phyloP scores from a whole-genome alignment of 2,888 invertebrate genomes.

The Perdita meconis region DNA sequence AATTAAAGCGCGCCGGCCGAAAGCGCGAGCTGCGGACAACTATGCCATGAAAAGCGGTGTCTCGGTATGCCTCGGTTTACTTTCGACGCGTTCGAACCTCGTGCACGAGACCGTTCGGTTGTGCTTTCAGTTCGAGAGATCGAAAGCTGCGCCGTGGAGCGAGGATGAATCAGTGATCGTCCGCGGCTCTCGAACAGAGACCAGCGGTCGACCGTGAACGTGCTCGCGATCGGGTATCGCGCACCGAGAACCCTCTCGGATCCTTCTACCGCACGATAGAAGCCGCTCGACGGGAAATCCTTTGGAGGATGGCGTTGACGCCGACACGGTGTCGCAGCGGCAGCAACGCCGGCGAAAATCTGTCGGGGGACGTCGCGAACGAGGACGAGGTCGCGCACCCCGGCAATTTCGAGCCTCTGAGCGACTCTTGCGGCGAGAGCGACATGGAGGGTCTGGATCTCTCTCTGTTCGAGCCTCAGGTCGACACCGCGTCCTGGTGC shows the following conservation, averaged over 20 bases:
- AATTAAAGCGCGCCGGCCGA: slow-evolving; percentile 5
- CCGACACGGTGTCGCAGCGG: slow-evolving; percentile 65
- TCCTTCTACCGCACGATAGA: not conserved
- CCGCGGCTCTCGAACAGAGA: not conserved
- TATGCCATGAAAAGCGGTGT: slow-evolving; percentile 29
- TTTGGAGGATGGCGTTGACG: slow-evolving; percentile 71
- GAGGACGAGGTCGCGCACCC: slow-evolving; percentile 68
- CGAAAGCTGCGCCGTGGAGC: slow-evolving; percentile 22
- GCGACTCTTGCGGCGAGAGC: slow-evolving; percentile 87
- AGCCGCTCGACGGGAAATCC: not conserved
- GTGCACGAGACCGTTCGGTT: slow-evolving; percentile 6
- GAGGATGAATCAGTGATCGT: slow-evolving; percentile 20
- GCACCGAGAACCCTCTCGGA: not conserved
- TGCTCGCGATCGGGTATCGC: not conserved
- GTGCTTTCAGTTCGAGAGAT: slow-evolving; percentile 52
- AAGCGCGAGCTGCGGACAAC: slow-evolving; percentile 11
- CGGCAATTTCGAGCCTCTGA: slow-evolving; percentile 86
- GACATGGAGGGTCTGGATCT: slow-evolving; percentile 89
- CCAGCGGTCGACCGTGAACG: not conserved
- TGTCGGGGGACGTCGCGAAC: slow-evolving; percentile 67
- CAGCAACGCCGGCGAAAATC: slow-evolving; percentile 54
- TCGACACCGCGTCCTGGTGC: slow-evolving; percentile 80
- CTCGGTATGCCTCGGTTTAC: slow-evolving; percentile 53
- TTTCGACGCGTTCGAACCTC: slow-evolving; percentile 28
- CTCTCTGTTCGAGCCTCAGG: slow-evolving; percentile 88